phyloP scores from a whole-genome alignment of 2,888 invertebrate species.

The Xestia c-nigrum region DNA sequence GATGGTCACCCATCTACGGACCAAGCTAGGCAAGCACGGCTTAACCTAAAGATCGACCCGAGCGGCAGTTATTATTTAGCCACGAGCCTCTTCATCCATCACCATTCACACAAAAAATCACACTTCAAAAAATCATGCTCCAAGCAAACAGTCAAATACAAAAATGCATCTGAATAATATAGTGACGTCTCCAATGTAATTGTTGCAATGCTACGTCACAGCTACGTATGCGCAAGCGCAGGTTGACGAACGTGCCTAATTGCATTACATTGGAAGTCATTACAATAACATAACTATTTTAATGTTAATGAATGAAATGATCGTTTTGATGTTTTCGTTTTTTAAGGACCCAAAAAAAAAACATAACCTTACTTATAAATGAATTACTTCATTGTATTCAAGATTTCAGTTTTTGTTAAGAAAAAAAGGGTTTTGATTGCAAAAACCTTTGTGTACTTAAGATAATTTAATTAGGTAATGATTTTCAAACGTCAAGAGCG shows the following conservation, averaged over 20 bases:
- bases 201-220: conserved; percentile 36
- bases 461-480: background rate
- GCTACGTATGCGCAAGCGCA: conserved; percentile 21
- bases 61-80: too few relatives aligned
- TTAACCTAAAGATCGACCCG: too few relatives aligned
- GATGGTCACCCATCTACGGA: too few relatives aligned
- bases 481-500: too few relatives aligned
- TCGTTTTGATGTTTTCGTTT: conserved; percentile 5
- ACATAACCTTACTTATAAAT: background rate
- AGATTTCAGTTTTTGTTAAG: background rate
- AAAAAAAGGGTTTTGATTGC: background rate
- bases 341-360: background rate
- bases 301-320: conserved; percentile 9
- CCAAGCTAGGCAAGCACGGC: too few relatives aligned
- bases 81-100: too few relatives aligned
- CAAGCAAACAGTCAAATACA: background rate
- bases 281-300: conserved; percentile 12
- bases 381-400: background rate
- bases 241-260: conserved; percentile 28
- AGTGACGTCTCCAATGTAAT: conserved; percentile 8
- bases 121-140: background rate
- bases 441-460: background rate
- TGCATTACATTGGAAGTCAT: conserved; percentile 9
- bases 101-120: background rate
- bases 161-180: conserved; percentile 1